Base-by-base conservation (phyloP, 2,888 invertebrate genomes). In the Bellardia pandia region DNA sequence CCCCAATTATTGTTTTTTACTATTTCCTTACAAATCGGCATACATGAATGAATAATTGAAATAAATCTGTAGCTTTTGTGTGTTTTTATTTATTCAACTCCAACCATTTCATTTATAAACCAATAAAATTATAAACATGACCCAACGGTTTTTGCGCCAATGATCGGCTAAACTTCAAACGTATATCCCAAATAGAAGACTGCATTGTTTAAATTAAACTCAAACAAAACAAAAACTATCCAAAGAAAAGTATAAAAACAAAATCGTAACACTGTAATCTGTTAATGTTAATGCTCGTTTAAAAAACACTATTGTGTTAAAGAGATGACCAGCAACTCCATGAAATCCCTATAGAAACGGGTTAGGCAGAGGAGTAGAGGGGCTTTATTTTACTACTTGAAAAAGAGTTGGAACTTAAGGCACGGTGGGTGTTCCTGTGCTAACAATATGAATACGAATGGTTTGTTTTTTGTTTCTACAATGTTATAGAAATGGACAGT, bases 111-210 rank as follows among this genome's bases (percentile, higher is more conserved):
- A 74, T 75, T 80, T 77, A 56, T 72, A 77, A 58, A 74, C 56
- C 71, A 86, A 83, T 83, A 81, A 87, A 81, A 85, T 58, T 48
- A 75, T 71, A 75, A 87, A 78, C 81, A 87, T 85, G 87, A 87
- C 23, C 69, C 53, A 51, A 85, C 85, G 85, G 53, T 75, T 87
- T 86, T 75, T 69, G 30, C 64, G 60, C 64, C 71, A 76, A 42
- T 37, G 6, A 33, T 58, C 86, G 86, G 86, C 45, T 45, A 2
- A 45, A 76, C 71, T 66, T 86, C 83, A 83, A 86, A 86, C 3
- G 23, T 42, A 30, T 58, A 33, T 16, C 11, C 14, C 23, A 33
- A 60, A 76, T 40, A 72, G 40, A 58, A 71, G 42, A 48, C 14
- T 45, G 45, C 7, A 2, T 6, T 40, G 13, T 56, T 16, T 45